Evolutionary conservation across 2,888 invertebrate species (phyloP), one percentile per base, ranked within the genome.

Genomic region (Noctua janthina): DNA sequence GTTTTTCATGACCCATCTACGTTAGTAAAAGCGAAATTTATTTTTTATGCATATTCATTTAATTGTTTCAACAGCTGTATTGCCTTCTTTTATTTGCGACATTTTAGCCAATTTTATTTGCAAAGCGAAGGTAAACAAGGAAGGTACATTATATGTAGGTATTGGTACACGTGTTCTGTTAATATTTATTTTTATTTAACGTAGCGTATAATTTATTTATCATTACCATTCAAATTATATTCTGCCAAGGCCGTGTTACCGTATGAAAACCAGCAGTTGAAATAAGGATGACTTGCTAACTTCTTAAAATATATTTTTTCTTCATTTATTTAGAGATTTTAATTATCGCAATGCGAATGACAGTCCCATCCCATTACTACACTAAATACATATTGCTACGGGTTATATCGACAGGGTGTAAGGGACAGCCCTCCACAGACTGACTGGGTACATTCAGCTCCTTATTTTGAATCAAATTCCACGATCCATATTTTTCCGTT

Each of bases 11-110:
- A 35, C 1, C 2, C 43, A 46, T 46, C 46, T 46, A 39, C 13
- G 13, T 56, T 5, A 46, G 8, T 46, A 78, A 35, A 54, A 68
- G n/a, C 29, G 11, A 56, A 49, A 39, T 15, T 20, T 13, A 23
- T 56, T 35, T 66, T 56, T 17, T 23, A 49, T 62, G 13, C 20
- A 51, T 43, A 35, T 70, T 59, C 10, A 23, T 78, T 62, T 54
- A 8, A 29, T 29, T 29, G 54, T 82, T 83, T 62, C 15, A 29
- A 49, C 51, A 82, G 67, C 6, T 82, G 54, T 70, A 78, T 43
- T 78, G 10, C 39, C n/a, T 49, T 6, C 39, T 56, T 49, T 66
- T 71, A 15, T 77, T 77, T 77, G 78, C 51, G 59, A 51, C 23
- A 46, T 54, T 78, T 29, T 11, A 20, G 1, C 15, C 20, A 77